These are phyloP conservation scores for Agrilus planipennis DNA, from an alignment of 1,140 invertebrate genomes.

Conservation along the genomic window DNA sequence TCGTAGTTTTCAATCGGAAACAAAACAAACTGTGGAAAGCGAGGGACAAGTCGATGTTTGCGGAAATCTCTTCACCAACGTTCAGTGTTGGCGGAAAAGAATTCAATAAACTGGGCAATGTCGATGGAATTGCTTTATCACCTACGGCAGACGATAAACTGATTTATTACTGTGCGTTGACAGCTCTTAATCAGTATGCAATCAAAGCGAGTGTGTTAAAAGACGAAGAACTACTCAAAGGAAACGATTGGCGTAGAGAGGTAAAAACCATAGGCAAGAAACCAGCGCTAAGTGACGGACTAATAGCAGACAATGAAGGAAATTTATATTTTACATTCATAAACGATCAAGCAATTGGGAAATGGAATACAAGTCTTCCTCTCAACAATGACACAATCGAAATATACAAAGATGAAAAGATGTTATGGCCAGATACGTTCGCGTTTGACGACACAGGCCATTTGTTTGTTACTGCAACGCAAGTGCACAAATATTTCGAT, in stretches of 20 bases:
- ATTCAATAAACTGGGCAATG: conserved; percentile 39
- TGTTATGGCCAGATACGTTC: conserved; percentile 8
- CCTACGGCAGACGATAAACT: conserved; percentile 9
- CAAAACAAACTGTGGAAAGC: conserved; percentile 55
- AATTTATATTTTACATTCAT: conserved; percentile 7
- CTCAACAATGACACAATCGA: neutral
- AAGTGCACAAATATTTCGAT: conserved; percentile 43
- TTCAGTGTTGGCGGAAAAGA: conserved; percentile 45
- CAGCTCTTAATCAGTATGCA: neutral
- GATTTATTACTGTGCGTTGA: conserved; percentile 5
- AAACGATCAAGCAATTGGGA: conserved; percentile 3
- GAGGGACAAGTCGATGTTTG: conserved; percentile 49
- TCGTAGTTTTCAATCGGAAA: conserved; percentile 49
- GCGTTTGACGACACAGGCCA: conserved; percentile 6
- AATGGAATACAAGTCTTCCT: conserved; percentile 6
- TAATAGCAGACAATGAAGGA: conserved; percentile 7
- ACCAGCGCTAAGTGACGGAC: conserved; percentile 3
- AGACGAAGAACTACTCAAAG: conserved; percentile 2
- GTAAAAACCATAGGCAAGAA: conserved; percentile 5
- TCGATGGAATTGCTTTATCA: conserved; percentile 52
- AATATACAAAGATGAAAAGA: neutral
- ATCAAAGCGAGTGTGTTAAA: conserved; percentile 5
- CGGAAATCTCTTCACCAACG: conserved; percentile 37
- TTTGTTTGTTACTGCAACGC: conserved; percentile 9
- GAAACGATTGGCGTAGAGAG: conserved; percentile 4